These are phyloP conservation scores for Acropternis orthonyx DNA, from an alignment of 2,797 vertebrate genomes.

Conservation along the genomic window DNA sequence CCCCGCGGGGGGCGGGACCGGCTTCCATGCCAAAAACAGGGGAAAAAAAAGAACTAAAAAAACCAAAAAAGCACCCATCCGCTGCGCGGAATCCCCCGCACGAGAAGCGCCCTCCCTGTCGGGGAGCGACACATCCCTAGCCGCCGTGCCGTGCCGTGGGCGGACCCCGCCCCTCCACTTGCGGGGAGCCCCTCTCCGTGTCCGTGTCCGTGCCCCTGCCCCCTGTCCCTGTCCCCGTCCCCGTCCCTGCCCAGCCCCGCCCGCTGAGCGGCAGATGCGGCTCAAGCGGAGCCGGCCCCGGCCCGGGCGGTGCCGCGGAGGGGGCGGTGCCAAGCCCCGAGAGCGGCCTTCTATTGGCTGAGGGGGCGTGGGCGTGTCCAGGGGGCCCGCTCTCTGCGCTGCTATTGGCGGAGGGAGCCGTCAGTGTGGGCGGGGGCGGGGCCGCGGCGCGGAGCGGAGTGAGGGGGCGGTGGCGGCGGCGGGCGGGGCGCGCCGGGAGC, in stretches of 20 bases:
- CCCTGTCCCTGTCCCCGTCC: neutral
- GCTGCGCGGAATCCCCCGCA: neutral
- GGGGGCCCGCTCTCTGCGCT: accelerated
- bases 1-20: neutral
- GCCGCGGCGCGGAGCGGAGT: neutral
- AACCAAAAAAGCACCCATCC: neutral
- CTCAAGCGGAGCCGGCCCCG: neutral
- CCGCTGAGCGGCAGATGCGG: neutral
- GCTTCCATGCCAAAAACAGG: neutral
- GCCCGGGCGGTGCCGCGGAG: neutral
- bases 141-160: neutral
- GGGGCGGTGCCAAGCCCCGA: accelerated
- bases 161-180: neutral
- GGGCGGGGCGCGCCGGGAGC: neutral
- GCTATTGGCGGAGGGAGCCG: neutral
- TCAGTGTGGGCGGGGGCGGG: neutral
- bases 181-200: too few species aligned
- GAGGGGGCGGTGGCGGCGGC: neutral
- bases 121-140: neutral
- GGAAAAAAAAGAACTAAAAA: neutral
- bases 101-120: neutral
- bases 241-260: neutral
- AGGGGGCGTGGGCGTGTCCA: accelerated
- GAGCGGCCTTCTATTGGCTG: accelerated
- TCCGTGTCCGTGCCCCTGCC: neutral